Base-by-base conservation (phyloP, 2,888 invertebrate genomes). In the Drosophila cyrtoloma region DNA sequence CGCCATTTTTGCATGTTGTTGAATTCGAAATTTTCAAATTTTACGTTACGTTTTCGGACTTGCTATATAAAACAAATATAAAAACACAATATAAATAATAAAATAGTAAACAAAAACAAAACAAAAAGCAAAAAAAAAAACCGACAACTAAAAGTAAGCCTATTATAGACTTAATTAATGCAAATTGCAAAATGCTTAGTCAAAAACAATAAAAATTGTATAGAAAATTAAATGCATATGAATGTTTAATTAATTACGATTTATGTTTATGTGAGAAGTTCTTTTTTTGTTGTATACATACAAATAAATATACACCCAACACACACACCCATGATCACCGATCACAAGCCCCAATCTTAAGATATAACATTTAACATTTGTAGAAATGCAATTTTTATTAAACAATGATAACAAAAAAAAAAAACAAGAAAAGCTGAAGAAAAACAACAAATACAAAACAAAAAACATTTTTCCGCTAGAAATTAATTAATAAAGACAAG, bases 151-250 rank as follows among this genome's bases (percentile, higher is more conserved):
- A 79, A 79, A 82, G 35, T 89, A 85, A 88, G 86, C 89, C 84
- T 90, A 86, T 86, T 86, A 89, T 89, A 87, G 89, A 89, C 77
- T 89, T 90, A 86, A 86, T 86, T 90, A 86, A 86, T 81, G 82
- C 84, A 89, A 87, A 81, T 82, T 81, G 86, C 82, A 85, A 77
- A 83, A 85, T 90, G 84, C 90, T 90, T 86, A 86, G 86, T 86
- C 86, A 90, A 86, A 86, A 81, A 79, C 79, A 74, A 79, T 78
- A 78, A 79, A 88, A 83, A 81, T 86, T 86, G 86, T 86, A 90
- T 86, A 86, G 86, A 88, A 88, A 86, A 86, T 86, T 90, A 81
- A 81, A 75, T 81, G 80, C 83, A 77, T 77, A 84, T 71, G 61
- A 89, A 85, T 85, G 73, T 89, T 89, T 84, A 84, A 89, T 84